Evolutionary conservation across 1,140 invertebrate species (phyloP).

Genomic region (Zaprionus ghesquierei): DNA sequence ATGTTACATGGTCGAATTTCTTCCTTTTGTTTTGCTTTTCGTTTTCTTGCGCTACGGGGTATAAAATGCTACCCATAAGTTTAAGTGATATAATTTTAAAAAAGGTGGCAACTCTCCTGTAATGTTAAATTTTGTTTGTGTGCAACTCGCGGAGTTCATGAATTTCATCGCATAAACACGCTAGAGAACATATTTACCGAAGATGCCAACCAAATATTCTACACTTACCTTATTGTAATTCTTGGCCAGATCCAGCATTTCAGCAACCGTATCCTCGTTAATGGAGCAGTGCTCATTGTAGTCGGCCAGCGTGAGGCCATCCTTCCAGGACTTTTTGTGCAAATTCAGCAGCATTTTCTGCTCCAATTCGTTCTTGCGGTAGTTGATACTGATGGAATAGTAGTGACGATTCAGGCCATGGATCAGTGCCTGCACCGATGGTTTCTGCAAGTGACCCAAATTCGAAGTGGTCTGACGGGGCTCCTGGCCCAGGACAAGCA

Average conservation of each 20-base stretch:
- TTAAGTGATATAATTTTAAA: no score
- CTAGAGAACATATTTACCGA: background rate
- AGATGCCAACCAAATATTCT: background rate
- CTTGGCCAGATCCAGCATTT: constrained; percentile 98
- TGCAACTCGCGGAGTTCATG: background rate
- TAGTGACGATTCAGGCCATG: constrained; percentile 99
- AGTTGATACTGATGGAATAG: constrained; percentile 99
- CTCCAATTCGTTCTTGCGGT: constrained; percentile 99
- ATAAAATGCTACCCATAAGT: background rate
- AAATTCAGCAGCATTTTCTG: constrained; percentile 99
- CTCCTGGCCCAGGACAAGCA: constrained; percentile 99
- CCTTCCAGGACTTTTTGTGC: constrained; percentile 99
- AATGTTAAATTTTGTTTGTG: background rate
- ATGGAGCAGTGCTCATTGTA: constrained; percentile 96
- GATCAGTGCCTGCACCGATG: constrained; percentile 99
- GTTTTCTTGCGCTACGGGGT: background rate
- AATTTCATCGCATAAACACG: background rate
- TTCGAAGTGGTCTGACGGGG: constrained; percentile 99
- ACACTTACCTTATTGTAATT: constrained; percentile 96
- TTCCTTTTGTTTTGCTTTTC: background rate
- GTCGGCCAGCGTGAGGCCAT: constrained; percentile 96
- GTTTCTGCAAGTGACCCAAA: constrained; percentile 98
- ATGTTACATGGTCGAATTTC: background rate
- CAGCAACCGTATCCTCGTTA: constrained; percentile 95
- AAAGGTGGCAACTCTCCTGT: background rate